Base-by-base conservation (phyloP, 2,888 invertebrate species). In the Capitulum mitella region DNA sequence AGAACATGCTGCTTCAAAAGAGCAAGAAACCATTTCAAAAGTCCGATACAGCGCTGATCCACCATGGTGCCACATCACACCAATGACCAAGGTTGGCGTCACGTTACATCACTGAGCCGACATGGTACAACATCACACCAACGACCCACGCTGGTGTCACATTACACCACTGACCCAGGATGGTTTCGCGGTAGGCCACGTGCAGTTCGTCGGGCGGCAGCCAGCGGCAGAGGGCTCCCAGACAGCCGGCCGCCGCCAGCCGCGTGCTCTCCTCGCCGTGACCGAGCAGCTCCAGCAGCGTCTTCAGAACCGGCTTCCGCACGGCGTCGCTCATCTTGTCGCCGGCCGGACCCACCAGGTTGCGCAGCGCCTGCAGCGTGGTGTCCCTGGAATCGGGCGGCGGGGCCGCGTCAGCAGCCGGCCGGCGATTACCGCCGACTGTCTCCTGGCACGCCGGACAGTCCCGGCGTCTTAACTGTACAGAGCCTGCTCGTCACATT, bases 301-400 rank as follows among this genome's bases (percentile, higher is more conserved):
- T 92, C 1, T 87, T 85, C 84, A 92, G 90, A 54, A 94, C 89
- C 84, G 90, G 90, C 83, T 93, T 92, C 80, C 92, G 90, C 77
- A 94, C 89, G 1, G 90, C 88, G 79, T 93, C 94, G 0, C 93
- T 91, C 92, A 97, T 93, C 88, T 95, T 96, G 83, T 92, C 91
- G 0, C 95, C 96, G 40, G 94, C 94, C 32, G 92, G 92, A 26
- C 90, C 90, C 81, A 97, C 90, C 78, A 95, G 92, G 77, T 81
- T 79, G 81, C 97, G 89, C 82, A 98, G 86, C 8, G 97, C 97
- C 86, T 96, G 95, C 80, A 98, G 87, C 89, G 94, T 93, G 5
- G 98, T 97, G 87, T 98, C 98, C 82, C 94, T 91, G 83, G 80
- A 34, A 29, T n/a, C n/a, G 16, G 51, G 19, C 51, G 58, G 29